These are phyloP conservation scores for Pantherophis alleghaniensis DNA, from an alignment of 2,797 vertebrate genomes.

Conservation along the genomic window DNA sequence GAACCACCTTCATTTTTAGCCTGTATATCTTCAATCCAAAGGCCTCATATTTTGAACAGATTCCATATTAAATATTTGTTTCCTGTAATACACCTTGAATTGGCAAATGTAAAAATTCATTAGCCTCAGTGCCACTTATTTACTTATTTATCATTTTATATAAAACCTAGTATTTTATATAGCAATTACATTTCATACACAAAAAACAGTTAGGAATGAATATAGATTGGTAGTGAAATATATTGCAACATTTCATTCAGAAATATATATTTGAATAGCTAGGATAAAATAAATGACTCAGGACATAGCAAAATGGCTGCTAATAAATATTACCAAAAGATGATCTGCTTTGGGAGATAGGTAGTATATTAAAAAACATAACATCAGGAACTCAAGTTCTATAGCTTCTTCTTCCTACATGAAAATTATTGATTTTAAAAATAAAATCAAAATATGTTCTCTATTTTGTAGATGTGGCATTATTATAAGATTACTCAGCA, in stretches of 20 bases:
- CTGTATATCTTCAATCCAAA: neutral
- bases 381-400: neutral
- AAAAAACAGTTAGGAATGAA: neutral
- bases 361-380: neutral
- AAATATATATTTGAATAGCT: neutral
- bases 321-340: neutral
- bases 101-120: neutral
- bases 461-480: neutral
- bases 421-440: slow-evolving; percentile 10
- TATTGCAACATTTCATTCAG: neutral
- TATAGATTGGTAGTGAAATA: neutral
- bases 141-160: neutral
- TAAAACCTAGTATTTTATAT: neutral
- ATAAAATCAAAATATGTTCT: neutral
- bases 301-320: neutral
- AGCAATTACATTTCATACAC: neutral
- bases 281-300: neutral
- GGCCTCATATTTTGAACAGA: neutral
- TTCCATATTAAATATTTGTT: neutral
- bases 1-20: neutral
- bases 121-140: neutral
- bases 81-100: neutral
- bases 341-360: neutral
- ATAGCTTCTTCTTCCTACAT: neutral
- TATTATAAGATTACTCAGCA: slow-evolving; percentile 1